These are phyloP conservation scores for Gymnoscopelus braueri DNA, from an alignment of 2,797 vertebrate species.

Conservation along the genomic window DNA sequence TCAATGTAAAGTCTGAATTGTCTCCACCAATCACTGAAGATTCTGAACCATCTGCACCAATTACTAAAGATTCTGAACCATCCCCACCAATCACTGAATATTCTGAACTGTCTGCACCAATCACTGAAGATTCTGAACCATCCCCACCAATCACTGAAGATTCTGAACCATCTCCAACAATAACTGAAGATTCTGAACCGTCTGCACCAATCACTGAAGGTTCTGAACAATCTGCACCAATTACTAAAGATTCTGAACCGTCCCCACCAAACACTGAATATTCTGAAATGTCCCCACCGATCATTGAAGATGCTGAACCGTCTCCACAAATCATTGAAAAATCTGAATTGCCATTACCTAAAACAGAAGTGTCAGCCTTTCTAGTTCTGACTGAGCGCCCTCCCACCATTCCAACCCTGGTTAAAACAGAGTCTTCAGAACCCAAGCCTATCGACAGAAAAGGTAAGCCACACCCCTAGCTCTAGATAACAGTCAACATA, in stretches of 20 bases:
- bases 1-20: neutral
- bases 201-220: constrained; percentile 27
- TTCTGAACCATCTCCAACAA: too few species aligned
- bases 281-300: neutral
- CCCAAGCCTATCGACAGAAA: constrained; percentile 31
- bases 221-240: constrained; percentile 31
- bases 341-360: constrained; percentile 10
- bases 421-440: constrained; percentile 41
- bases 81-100: neutral
- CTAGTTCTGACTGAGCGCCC: constrained; percentile 16
- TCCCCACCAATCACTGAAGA: too few species aligned
- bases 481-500: constrained; percentile 45
- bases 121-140: too few species aligned
- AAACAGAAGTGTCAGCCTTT: constrained; percentile 26
- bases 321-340: too few species aligned
- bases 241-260: constrained; percentile 13
- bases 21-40: neutral
- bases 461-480: constrained; percentile 59
- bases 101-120: neutral
- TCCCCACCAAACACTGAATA: neutral
- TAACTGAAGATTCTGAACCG: too few species aligned
- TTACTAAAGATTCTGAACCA: constrained; percentile 13
- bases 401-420: constrained; percentile 25
- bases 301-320: neutral
- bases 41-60: constrained; percentile 14